Conservation (phyloP, 2,113 vertebrate species). For the Oophaga pumilio region DNA sequence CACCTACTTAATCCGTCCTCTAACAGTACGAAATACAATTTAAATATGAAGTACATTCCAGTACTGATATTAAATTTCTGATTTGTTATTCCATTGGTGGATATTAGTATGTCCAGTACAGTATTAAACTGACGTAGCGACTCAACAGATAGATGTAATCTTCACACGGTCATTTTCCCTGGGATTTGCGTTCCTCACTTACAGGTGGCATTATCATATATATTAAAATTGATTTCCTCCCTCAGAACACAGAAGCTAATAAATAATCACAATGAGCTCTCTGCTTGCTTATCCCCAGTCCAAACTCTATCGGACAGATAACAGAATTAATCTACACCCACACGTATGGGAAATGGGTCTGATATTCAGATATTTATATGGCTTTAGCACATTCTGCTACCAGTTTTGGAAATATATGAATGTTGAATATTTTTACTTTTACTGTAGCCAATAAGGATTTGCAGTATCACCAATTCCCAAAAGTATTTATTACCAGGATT, state of each 20-base stretch:
- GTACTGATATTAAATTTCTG: neutral
- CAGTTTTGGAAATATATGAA: neutral
- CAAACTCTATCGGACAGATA: neutral
- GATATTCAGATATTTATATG: neutral
- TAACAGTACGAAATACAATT: no score
- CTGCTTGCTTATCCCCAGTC: conserved; percentile 7
- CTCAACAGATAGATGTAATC: neutral
- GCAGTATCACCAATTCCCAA: neutral
- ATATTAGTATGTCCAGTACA: neutral
- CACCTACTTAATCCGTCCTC: no score
- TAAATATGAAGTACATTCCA: neutral
- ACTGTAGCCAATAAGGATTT: neutral
- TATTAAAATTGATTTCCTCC: conserved; percentile 47
- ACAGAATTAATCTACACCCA: neutral
- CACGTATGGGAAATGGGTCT: neutral
- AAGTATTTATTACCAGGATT: neutral
- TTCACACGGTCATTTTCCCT: neutral
- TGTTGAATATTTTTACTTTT: neutral
- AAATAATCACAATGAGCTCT: conserved; percentile 12
- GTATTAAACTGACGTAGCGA: neutral
- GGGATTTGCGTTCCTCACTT: conserved; percentile 1
- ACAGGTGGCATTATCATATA: conserved; percentile 7
- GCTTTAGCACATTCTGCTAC: neutral
- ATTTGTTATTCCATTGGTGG: neutral
- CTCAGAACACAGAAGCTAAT: conserved; percentile 30